Evolutionary conservation across 2,888 invertebrate genomes (phyloP), one percentile per base, ranked within the genome.

Genomic region (Acrobasis repandana): DNA sequence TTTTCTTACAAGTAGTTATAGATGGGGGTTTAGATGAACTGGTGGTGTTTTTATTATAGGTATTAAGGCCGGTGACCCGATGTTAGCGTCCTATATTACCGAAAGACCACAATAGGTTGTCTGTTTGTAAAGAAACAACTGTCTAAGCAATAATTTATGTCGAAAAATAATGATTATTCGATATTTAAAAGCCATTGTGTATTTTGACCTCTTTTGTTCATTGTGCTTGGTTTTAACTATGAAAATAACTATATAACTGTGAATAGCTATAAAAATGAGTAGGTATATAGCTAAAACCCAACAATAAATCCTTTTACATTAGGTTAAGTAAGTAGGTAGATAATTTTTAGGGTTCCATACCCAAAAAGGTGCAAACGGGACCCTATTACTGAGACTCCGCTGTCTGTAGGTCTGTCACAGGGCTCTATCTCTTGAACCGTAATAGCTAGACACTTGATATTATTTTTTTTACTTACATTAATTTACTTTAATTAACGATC

Each of bases 11-110:
- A 50, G 64, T 65, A 57, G 34, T 71, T 62, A 60, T 61, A 16
- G 20, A 47, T 58, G 46, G 47, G 59, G 63, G 74, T 43, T 79
- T 68, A 68, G 62, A 58, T 54, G 60, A 56, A 43, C 63, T 69
- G 68, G 73, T 57, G 59, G 28, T 36, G 50, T 58, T 65, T 67
- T 70, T 67, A 67, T 68, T 67, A 67, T 66, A 62, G 65, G 66
- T 76, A 74, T 76, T 73, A 71, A 75, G 69, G 75, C 77, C 72
- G 66, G 69, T 73, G 68, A 69, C 74, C 65, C 62, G 65, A 62
- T 52, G 52, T 43, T 60, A 51, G 28, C 46, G 59, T 59, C 28
- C 60, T 33, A 60, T 34, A 59, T 60, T 33, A 51, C 54, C 60
- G n/a, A 60, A 60, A 47, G n/a, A 36, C 33, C 18, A 54, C 60